Evolutionary conservation across 2,113 vertebrate species (phyloP).

Genomic region (Pituophis catenifer): DNA sequence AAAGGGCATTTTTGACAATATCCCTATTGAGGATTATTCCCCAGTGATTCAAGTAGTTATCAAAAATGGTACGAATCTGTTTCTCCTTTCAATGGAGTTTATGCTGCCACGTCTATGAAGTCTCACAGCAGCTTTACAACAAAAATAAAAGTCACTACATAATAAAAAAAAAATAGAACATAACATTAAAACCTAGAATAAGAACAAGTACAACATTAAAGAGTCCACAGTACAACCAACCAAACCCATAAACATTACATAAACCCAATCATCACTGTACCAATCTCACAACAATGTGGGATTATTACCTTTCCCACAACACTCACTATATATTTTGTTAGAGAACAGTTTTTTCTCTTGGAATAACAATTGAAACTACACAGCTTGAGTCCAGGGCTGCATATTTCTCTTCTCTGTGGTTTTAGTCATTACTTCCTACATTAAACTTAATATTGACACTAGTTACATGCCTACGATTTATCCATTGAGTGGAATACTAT

Average conservation of each 20-base stretch:
- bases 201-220: not conserved
- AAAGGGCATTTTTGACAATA: not conserved
- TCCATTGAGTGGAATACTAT: not conserved
- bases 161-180: not conserved
- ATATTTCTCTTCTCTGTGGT: not conserved
- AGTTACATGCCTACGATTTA: not conserved
- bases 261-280: not conserved
- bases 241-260: not conserved
- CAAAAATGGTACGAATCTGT: not conserved
- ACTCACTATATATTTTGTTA: not conserved
- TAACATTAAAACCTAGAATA: not conserved
- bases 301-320: not conserved
- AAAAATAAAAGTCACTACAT: not conserved
- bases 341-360: not conserved
- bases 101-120: not conserved
- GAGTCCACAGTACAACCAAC: not conserved
- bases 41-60: slow-evolving; percentile 6
- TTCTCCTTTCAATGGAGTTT: not conserved
- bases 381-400: not conserved
- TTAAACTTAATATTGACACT: not conserved
- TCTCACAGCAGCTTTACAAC: not conserved
- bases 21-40: not conserved
- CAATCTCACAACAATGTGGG: not conserved
- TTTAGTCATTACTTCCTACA: not conserved
- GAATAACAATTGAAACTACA: not conserved